Conservation (phyloP, 2,888 invertebrate genomes). For the Papilio protenor region DNA sequence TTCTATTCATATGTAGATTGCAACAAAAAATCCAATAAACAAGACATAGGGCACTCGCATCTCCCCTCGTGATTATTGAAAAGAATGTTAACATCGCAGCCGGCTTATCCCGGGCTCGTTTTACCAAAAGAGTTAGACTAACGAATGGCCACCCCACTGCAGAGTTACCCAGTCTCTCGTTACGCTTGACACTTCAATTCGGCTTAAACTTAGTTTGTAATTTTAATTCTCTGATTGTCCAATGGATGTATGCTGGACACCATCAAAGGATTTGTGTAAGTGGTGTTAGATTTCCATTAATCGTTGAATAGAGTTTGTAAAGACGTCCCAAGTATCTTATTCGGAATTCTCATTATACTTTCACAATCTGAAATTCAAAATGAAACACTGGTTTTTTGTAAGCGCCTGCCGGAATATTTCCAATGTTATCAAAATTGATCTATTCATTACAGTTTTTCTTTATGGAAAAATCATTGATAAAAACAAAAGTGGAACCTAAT, state of each 20-base stretch:
- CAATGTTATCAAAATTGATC: no score
- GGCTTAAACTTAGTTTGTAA: slow-evolving; percentile 73
- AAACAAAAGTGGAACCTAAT: neutral
- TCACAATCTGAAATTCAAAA: neutral
- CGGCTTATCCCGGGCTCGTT: slow-evolving; percentile 80
- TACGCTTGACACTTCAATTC: slow-evolving; percentile 81
- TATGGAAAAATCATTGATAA: neutral
- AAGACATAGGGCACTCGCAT: slow-evolving; percentile 75
- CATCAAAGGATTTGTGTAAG: slow-evolving; percentile 11
- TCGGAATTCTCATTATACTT: neutral
- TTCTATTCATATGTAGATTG: slow-evolving; percentile 83
- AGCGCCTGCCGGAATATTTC: neutral
- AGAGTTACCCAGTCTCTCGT: slow-evolving; percentile 63
- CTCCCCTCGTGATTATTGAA: slow-evolving; percentile 81
- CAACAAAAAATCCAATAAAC: slow-evolving; percentile 84
- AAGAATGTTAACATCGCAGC: slow-evolving; percentile 82
- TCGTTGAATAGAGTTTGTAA: slow-evolving; percentile 1
- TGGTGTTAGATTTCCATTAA: neutral
- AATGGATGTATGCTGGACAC: slow-evolving; percentile 3
- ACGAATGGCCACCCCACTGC: slow-evolving; percentile 77
- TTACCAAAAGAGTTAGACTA: slow-evolving; percentile 84
- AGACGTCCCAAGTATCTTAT: neutral
- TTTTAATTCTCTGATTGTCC: slow-evolving; percentile 50
- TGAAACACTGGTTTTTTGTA: neutral
- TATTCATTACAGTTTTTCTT: no score